Percentiles rank a stretch among this genome's conserved stretches.
Conservation (phyloP, 1,140 invertebrate genomes). For the Araneus ventricosus region DNA sequence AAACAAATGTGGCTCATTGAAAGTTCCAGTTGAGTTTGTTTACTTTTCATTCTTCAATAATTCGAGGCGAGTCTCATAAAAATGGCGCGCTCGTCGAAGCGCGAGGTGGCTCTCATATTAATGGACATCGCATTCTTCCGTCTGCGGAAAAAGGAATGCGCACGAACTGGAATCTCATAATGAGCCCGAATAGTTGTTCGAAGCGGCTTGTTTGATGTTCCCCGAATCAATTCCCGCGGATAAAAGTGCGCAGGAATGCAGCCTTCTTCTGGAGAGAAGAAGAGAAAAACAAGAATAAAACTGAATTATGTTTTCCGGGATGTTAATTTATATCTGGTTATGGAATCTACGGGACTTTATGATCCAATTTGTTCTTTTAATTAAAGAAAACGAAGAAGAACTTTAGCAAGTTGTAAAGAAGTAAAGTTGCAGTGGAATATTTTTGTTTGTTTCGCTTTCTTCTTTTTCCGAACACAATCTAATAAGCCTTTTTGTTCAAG, state of each 20-base stretch:
- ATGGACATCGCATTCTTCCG: background rate
- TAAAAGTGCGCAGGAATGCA: background rate
- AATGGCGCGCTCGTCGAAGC: background rate
- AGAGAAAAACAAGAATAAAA: background rate
- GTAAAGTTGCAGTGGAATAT: too few species aligned
- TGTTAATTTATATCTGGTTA: background rate
- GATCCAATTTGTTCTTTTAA: too few species aligned
- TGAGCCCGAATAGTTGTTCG: conserved; percentile 42
- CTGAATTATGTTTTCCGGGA: background rate
- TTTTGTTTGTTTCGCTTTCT: too few species aligned
- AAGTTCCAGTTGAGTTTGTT: too few species aligned
- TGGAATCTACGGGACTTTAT: background rate
- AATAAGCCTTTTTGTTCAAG: too few species aligned
- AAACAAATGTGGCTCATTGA: background rate
- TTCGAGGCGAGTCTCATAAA: background rate
- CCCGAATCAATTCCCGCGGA: background rate
- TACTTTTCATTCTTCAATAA: background rate
- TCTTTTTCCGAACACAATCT: too few species aligned
- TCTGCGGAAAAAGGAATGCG: background rate
- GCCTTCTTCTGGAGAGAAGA: background rate
- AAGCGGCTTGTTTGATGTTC: conserved; percentile 32
- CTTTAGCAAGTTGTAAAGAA: too few species aligned
- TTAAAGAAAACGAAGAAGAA: too few species aligned
- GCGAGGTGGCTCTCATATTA: background rate
- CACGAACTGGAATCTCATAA: conserved; percentile 31